Evolutionary conservation across 2,113 vertebrate genomes (phyloP), one percentile per base, ranked within the genome.

Genomic region (Corythaixoides concolor): DNA sequence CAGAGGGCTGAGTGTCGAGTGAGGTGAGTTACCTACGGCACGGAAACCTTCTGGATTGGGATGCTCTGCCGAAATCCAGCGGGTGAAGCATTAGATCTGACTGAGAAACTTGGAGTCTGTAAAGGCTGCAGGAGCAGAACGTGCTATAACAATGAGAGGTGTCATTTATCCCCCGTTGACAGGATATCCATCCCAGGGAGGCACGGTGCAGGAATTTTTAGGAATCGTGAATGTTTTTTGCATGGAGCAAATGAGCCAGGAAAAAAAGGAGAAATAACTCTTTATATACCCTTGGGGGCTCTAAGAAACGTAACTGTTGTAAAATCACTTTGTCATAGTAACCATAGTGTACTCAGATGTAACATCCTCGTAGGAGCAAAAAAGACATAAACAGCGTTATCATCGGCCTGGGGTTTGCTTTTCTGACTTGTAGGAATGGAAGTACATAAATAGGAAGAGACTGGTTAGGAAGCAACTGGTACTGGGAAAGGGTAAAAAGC

Each of bases 141-240:
- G 12, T 23, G 39, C 67, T 37, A 6, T 27, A 7, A 24, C 30
- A 23, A 5, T 2, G 45, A 24, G n/a, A n/a, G 63, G 37, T 43
- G 59, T 39, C 33, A 2, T 19, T 56, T 24, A 12, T 73, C 18
- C 41, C 41, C 41, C 19, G 41, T 15, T 7, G 30, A 4, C 13
- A 41, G 63, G 20, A 11, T 10, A 10, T 27, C 5, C 7, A 2
- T 67, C 52, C 11, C 41, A 20, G 72, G 26, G 55, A 33, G 33
- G 45, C 49, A 52, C 1, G 3, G 49, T 7, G 39, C 12, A 0
- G 2, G 15, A 20, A 4, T 16, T 67, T 37, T 5, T 3, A 30
- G 85, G 74, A 62, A 7, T 5, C 2, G 1, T 7, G 24, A 49
- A 3, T 62, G 45, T 8, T 33, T 52, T 87, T 30, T 53, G 28